A percentile compares a stretch with the other conserved stretches of the same genome.
These are phyloP conservation scores for Albula glossodonta DNA, from an alignment of 2,113 vertebrate genomes.

Conservation along the genomic window DNA sequence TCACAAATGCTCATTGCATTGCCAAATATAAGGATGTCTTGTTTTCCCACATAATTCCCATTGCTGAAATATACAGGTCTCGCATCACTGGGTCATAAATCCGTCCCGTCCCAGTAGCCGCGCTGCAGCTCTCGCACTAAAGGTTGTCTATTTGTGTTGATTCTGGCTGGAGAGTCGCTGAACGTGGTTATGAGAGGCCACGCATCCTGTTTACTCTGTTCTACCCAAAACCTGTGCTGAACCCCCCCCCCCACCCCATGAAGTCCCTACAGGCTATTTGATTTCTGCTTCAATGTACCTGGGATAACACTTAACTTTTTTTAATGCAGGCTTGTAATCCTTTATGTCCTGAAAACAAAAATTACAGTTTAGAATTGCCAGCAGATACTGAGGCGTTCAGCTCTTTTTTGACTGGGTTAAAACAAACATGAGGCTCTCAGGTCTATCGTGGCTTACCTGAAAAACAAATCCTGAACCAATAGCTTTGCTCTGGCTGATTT, in stretches of 20 bases:
- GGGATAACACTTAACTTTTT: constrained; percentile 13
- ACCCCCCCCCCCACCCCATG: not conserved
- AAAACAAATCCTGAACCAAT: not conserved
- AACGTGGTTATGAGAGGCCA: not conserved
- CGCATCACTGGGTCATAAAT: constrained; percentile 20
- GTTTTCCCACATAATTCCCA: constrained; percentile 21
- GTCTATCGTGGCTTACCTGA: not conserved
- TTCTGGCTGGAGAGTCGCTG: not conserved
- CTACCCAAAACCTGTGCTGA: constrained; percentile 9
- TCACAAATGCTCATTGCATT: not conserved
- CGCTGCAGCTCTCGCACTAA: not conserved
- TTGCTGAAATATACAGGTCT: constrained; percentile 18
- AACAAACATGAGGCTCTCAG: not conserved
- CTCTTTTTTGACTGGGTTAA: not conserved
- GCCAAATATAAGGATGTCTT: not conserved
- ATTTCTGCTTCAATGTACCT: constrained; percentile 4
- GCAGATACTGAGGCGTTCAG: not conserved
- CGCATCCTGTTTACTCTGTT: constrained; percentile 33
- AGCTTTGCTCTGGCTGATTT: not conserved
- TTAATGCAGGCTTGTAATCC: not conserved
- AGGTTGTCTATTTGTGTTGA: constrained; percentile 9
- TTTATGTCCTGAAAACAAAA: not conserved
- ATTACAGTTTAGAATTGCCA: too few species aligned
- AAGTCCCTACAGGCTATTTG: not conserved
- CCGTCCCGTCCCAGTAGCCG: constrained; percentile 15